Conservation (phyloP, 2,113 vertebrate genomes). For the Leptobrachium leishanense region DNA sequence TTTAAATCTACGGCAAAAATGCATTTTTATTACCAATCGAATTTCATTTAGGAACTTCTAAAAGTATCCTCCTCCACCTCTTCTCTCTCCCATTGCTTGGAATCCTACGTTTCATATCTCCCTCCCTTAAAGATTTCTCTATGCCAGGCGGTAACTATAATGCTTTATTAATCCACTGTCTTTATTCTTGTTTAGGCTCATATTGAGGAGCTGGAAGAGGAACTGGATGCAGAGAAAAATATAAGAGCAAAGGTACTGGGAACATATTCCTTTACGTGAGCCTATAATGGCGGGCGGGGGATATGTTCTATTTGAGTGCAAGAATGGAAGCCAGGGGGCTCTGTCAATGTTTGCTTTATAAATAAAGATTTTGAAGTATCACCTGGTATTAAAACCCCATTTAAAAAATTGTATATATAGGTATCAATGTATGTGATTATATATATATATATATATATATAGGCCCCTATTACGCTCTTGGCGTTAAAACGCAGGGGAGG, state of each 20-base stretch:
- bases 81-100: neutral
- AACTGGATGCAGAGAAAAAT: constrained; percentile 15
- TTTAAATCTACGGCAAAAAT: neutral
- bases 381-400: too few species aligned
- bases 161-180: neutral
- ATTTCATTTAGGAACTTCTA: neutral
- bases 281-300: too few species aligned
- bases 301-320: too few species aligned
- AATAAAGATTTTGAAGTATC: too few species aligned
- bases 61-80: neutral
- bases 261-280: neutral
- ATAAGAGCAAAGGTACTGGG: constrained; percentile 19
- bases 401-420: too few species aligned
- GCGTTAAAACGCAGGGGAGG: too few species aligned
- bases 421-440: too few species aligned
- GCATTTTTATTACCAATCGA: neutral
- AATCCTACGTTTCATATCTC: neutral
- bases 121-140: neutral
- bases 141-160: neutral
- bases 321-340: too few species aligned
- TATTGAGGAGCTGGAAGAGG: constrained; percentile 26
- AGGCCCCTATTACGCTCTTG: too few species aligned
- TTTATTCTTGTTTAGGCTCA: neutral
- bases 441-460: too few species aligned
- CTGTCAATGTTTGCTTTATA: too few species aligned